Evolutionary conservation across 2,888 invertebrate species (phyloP), one percentile per base, ranked within the genome.

Genomic region (Drosophila monieri): DNA sequence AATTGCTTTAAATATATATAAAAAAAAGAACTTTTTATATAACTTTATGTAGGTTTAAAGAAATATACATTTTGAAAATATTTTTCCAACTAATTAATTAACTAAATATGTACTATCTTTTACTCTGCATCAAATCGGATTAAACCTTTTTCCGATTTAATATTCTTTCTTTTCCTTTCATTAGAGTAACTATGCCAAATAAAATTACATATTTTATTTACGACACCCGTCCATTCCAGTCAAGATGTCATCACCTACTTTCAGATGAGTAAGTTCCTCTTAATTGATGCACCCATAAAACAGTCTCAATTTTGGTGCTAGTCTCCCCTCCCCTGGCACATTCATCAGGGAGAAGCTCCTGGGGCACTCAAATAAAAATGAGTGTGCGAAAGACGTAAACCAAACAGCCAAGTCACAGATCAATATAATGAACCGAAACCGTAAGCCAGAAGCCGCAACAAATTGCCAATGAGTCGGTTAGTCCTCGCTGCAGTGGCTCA

Each of bases 361-460:
- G 57, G 44, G 54, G 27, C 57, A 46, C 54, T 62, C 64, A 57
- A 66, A 64, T 52, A 76, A 55, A 60, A 64, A 73, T 68, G 68
- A 78, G 49, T 47, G 58, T 44, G 59, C 75, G 61, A 61, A 60
- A 68, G 64, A 47, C 73, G 54, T 48, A 47, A 21, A 55, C 27
- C 52, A 57, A 64, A 55, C 46, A 44, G 35, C 41, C 64, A 21
- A 46, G 53, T 43, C 64, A 62, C 47, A 72, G 55, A 72, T 70
- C 72, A 52, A 71, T 56, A 62, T 64, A 73, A 80, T 67, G 55
- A 73, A 67, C 66, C 30, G 49, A 59, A 71, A 71, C 64, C 61
- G 58, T 66, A 68, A 70, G 66, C 66, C 54, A 55, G 76, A 66
- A 59, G 58, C 58, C 74, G 51, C 54, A 85, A 55, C 66, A 76